Conservation (phyloP, 1,140 invertebrate species). For the Chymomyza costata region DNA sequence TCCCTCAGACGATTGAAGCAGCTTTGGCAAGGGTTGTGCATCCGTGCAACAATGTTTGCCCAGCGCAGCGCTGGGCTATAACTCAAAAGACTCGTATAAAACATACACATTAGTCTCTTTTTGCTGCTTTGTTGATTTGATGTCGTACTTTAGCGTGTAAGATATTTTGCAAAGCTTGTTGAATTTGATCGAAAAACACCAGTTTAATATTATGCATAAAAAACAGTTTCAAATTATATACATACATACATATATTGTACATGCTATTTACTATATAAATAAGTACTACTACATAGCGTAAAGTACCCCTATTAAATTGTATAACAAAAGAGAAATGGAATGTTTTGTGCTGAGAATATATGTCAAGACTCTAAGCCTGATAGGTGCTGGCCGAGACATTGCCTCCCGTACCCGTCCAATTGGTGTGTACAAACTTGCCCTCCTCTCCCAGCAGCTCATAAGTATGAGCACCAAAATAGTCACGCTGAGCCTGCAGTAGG, state of each 20-base stretch:
- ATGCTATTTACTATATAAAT: constrained; percentile 26
- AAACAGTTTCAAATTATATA: constrained; percentile 40
- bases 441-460: constrained; percentile 93
- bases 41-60: constrained; percentile 16
- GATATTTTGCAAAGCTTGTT: constrained; percentile 6
- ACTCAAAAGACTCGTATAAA: constrained; percentile 48
- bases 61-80: constrained; percentile 21
- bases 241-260: too few species aligned
- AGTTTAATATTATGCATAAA: constrained; percentile 57
- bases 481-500: constrained; percentile 95
- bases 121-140: constrained; percentile 31
- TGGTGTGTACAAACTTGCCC: constrained; percentile 95
- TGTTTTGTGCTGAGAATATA: neutral
- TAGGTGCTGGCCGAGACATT: constrained; percentile 97
- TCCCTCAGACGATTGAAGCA: constrained; percentile 47
- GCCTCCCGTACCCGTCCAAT: constrained; percentile 99
- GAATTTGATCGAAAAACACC: constrained; percentile 25
- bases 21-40: constrained; percentile 6
- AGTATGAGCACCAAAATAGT: constrained; percentile 99
- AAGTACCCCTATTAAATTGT: constrained; percentile 9
- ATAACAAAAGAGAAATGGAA: constrained; percentile 24
- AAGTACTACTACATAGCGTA: constrained; percentile 51
- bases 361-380: constrained; percentile 82
- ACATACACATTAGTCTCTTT: too few species aligned
- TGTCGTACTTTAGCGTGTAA: constrained; percentile 22